Percentiles rank a stretch among this genome's conserved stretches.
These are phyloP conservation scores for Pipra filicauda DNA, from an alignment of 2,113 vertebrate genomes.

Conservation along the genomic window DNA sequence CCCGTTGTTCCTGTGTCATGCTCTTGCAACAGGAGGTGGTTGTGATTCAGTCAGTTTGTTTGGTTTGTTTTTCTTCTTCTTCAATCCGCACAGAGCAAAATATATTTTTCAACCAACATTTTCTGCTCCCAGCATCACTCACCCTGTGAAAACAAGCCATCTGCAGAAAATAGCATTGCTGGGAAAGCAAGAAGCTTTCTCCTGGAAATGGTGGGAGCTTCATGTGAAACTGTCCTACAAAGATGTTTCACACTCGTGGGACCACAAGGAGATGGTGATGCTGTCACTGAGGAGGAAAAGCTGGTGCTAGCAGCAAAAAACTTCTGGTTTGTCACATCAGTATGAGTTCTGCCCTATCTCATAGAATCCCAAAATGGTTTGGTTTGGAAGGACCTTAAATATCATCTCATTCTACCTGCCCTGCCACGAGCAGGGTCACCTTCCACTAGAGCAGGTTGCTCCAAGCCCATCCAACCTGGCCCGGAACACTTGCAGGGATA, in stretches of 20 bases:
- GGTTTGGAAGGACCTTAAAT: not conserved
- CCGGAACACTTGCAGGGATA: not conserved
- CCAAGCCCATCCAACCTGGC: not conserved
- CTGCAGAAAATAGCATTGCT: constrained; percentile 14
- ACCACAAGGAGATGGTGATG: not conserved
- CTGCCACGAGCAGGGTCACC: not conserved
- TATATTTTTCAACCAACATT: not conserved
- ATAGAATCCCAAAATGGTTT: not conserved
- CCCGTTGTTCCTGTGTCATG: not conserved
- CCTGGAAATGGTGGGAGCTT: constrained; percentile 59
- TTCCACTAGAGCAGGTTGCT: fast-evolving
- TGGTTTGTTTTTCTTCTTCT: constrained; percentile 14
- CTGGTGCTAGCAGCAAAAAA: not conserved
- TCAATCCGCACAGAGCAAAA: not conserved
- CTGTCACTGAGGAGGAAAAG: not conserved
- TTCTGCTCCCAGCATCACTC: not conserved
- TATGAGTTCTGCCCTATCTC: fast-evolving
- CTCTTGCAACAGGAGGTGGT: constrained; percentile 6
- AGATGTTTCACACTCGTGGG: not conserved
- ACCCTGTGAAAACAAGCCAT: not conserved
- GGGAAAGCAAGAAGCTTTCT: constrained; percentile 58
- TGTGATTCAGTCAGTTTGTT: constrained; percentile 29
- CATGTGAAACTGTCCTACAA: constrained; percentile 18
- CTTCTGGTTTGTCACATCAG: not conserved
- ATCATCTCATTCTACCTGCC: not conserved